A percentile compares a stretch with the other conserved stretches of the same genome.
phyloP scores from a whole-genome alignment of 2,797 vertebrate genomes.

The Rhinatrema bivittatum region DNA sequence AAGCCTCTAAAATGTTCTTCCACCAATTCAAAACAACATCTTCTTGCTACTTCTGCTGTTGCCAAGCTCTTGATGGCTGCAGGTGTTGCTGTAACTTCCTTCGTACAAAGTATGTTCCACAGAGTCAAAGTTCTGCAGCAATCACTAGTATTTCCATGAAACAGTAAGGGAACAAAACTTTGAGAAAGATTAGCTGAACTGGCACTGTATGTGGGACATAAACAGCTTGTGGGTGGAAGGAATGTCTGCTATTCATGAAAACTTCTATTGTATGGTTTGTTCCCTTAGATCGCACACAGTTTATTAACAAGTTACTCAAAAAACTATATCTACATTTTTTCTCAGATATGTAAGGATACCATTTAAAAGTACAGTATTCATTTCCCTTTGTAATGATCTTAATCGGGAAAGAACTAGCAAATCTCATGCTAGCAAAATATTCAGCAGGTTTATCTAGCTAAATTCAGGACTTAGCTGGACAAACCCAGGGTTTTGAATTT shows the following conservation, averaged over 20 bases:
- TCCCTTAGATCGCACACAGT: too few relatives aligned
- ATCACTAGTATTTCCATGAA: not conserved
- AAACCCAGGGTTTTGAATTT: too few relatives aligned
- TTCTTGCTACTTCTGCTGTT: not conserved
- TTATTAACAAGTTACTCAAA: too few relatives aligned
- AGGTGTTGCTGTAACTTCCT: not conserved
- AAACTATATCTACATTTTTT: too few relatives aligned
- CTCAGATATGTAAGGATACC: too few relatives aligned
- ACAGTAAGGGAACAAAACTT: not conserved
- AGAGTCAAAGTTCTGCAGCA: not conserved
- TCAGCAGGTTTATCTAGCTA: too few relatives aligned
- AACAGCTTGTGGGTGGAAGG: conserved; percentile 6
- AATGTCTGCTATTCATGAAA: too few relatives aligned
- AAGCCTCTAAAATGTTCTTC: not conserved
- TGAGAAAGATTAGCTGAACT: conserved; percentile 2
- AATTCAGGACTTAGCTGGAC: too few relatives aligned
- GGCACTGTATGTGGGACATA: not conserved
- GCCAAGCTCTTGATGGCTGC: not conserved
- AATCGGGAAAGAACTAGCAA: too few relatives aligned
- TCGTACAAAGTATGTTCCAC: not conserved
- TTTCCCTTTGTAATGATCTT: too few relatives aligned
- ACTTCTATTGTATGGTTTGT: conserved; percentile 9
- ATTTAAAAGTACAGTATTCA: too few relatives aligned
- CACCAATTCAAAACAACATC: not conserved
- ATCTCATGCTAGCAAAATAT: too few relatives aligned